Conservation (phyloP, 2,113 vertebrate species). For the Thalassoma bifasciatum region DNA sequence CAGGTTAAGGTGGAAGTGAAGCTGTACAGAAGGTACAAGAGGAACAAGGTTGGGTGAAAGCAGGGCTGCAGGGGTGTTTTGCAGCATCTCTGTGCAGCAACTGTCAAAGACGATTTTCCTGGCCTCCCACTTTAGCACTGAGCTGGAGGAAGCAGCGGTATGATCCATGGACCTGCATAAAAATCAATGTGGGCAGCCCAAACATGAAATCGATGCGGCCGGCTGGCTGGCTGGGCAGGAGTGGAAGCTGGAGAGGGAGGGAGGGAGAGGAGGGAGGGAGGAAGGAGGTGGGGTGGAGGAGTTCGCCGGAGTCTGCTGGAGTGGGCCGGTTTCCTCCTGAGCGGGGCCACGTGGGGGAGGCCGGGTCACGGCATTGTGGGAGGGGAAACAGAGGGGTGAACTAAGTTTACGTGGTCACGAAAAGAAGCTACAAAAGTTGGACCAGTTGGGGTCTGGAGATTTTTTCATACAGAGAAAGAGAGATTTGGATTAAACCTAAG, state of each 20-base stretch:
- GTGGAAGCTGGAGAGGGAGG: conserved; percentile 32
- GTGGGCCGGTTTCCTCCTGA: conserved; percentile 52
- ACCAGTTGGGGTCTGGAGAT: conserved; percentile 8
- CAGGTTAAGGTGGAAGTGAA: conserved; percentile 21
- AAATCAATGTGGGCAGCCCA: conserved; percentile 82
- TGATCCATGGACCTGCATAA: conserved; percentile 78
- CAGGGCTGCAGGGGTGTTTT: conserved; percentile 33
- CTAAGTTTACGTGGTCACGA: conserved; percentile 46
- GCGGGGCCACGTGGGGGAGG: conserved; percentile 44
- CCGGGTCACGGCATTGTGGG: conserved; percentile 54
- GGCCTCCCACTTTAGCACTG: conserved; percentile 62
- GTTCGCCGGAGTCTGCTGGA: conserved; percentile 55
- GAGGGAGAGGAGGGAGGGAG: conserved; percentile 12
- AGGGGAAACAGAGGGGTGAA: conserved; percentile 44
- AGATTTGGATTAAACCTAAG: conserved; percentile 33
- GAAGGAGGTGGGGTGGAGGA: conserved; percentile 45
- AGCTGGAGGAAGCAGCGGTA: conserved; percentile 69
- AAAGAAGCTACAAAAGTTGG: conserved; percentile 28
- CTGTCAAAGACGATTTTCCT: conserved; percentile 76
- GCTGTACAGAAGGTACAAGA: conserved; percentile 19
- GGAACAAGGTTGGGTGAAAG: conserved; percentile 24
- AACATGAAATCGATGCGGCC: conserved; percentile 80
- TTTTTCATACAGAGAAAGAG: not conserved
- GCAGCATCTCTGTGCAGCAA: conserved; percentile 53
- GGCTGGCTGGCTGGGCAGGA: conserved; percentile 35